Evolutionary conservation across 2,888 invertebrate genomes (phyloP).

Genomic region (Dorcus parallelipipedus): DNA sequence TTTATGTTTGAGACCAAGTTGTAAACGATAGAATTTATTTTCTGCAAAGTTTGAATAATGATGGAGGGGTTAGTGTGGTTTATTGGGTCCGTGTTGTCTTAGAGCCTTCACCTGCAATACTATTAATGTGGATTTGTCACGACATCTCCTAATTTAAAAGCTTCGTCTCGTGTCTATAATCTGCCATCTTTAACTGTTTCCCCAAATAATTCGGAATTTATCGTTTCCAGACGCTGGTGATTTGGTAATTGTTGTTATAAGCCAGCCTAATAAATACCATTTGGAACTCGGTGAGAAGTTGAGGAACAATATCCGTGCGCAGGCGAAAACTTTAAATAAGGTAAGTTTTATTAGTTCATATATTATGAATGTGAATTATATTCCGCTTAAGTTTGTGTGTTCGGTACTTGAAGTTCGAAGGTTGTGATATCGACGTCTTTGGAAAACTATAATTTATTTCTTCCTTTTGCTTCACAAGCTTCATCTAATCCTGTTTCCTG

Average conservation of each 20-base stretch:
- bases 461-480: too few species aligned
- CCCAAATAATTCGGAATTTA: constrained; percentile 16
- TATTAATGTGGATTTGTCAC: neutral
- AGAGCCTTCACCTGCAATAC: neutral
- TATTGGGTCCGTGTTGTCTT: neutral
- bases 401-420: too few species aligned
- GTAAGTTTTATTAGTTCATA: constrained; percentile 20
- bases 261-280: constrained; percentile 64
- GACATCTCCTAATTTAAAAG: neutral
- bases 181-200: neutral
- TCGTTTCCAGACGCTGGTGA: constrained; percentile 57
- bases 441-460: too few species aligned
- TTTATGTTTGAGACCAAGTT: too few species aligned
- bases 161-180: neutral
- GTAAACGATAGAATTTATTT: too few species aligned
- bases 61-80: neutral
- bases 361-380: neutral
- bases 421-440: too few species aligned
- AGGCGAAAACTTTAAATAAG: constrained; percentile 47
- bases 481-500: too few species aligned
- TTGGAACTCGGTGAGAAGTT: constrained; percentile 57
- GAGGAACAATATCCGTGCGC: constrained; percentile 54
- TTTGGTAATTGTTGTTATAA: constrained; percentile 61
- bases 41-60: too few species aligned
- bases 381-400: too few species aligned